phyloP scores from a whole-genome alignment of 2,113 vertebrate genomes.

The Phyllopteryx taeniolatus region DNA sequence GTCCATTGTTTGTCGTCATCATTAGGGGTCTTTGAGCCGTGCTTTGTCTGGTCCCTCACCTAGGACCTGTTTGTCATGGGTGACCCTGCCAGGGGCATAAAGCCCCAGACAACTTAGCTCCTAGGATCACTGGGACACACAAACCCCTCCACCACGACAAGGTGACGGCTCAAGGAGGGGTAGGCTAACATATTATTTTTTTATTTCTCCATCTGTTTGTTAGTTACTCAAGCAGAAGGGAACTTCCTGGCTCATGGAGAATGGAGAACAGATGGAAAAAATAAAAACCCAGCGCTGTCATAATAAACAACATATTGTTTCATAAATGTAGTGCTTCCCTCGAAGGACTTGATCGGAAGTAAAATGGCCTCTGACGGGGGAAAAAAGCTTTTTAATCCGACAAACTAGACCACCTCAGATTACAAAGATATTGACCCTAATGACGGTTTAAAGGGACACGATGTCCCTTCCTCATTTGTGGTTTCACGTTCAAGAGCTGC shows the following conservation, averaged over 20 bases:
- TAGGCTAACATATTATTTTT: not conserved
- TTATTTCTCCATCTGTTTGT: not conserved
- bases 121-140: too few relatives aligned
- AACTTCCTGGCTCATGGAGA: not conserved
- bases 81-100: too few relatives aligned
- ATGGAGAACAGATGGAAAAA: not conserved
- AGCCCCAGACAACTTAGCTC: too few relatives aligned
- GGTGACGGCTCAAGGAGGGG: too few relatives aligned
- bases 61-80: too few relatives aligned
- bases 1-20: too few relatives aligned
- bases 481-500: slow-evolving; percentile 41
- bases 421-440: slow-evolving; percentile 10
- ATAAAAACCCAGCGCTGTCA: not conserved
- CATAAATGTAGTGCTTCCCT: not conserved
- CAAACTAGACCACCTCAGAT: slow-evolving; percentile 12
- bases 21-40: too few relatives aligned
- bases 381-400: slow-evolving; percentile 1
- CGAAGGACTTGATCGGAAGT: not conserved
- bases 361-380: not conserved
- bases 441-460: not conserved
- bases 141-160: too few relatives aligned
- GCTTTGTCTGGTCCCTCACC: too few relatives aligned
- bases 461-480: slow-evolving; percentile 3
- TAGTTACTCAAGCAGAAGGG: not conserved
- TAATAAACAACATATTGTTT: not conserved